Base-by-base conservation (phyloP, 2,113 vertebrate species). In the Cheilinus undulatus region DNA sequence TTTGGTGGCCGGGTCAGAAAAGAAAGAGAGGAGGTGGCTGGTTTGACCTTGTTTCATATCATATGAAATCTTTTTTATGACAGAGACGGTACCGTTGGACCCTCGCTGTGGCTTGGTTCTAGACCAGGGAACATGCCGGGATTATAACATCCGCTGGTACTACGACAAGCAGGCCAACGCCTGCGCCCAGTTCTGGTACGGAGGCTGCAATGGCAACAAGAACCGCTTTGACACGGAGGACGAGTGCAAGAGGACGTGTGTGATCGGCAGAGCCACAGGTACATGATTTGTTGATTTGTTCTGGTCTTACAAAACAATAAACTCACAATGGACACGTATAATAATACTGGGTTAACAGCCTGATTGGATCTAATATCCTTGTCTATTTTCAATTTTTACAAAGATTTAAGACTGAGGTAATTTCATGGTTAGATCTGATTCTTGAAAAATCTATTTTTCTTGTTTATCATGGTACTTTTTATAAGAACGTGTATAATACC, bases 141-240 rank as follows among this genome's bases (percentile, higher is more conserved):
- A 93, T 3, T 97, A 95, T 26, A 88, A 84, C 62, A 95, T 96
- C 86, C 91, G 94, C 73, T 95, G 94, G 94, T 95, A 96, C 60
- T 95, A 95, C 0, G 93, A 96, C 58, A 91, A 91, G 69, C 93
- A 95, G 73, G 94, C 94, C 82, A 96, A 97, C 38, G 92, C 95
- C 2, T 96, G 94, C 46, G 95, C 92, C 51, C 94, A 96, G 92
- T 97, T 97, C 91, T 96, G 95, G 95, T 95, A 93, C 0, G 92
- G 94, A 22, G 93, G 94, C 82, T 96, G 94, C 0, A 50, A 88
- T 0, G 95, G 94, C 73, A 97, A 96, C 63, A 71, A 50, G 27
- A 96, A 96, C 88, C 94, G 95, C 78, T 96, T 96, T 74, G 92
- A 95, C 80, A 94, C 86, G 3, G 93, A 97, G 80, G 92, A 92